Evolutionary conservation across 2,888 invertebrate species (phyloP), one percentile per base, ranked within the genome.

Genomic region (Nomada fucata): DNA sequence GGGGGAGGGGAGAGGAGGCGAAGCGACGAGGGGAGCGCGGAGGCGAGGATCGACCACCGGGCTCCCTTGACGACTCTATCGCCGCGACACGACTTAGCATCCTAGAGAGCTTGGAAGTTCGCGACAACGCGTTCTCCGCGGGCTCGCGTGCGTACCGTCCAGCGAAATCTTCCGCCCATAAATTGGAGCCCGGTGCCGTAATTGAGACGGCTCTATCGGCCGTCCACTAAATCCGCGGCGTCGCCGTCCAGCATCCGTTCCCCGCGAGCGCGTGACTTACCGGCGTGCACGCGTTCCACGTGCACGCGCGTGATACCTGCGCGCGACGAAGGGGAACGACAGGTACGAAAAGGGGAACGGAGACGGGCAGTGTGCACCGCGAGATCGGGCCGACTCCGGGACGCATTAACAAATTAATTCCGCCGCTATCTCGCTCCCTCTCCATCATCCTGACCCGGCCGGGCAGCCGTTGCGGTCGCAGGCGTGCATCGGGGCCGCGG

Each of bases 321-420:
- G 65, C 50, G n/a, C 50, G 60, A 26, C 63, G 53, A 57, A 64
- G n/a, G 52, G 7, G 13, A 7, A 3, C 11, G 59, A 55, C 53
- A 36, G 75, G 55, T n/a, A 11, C 0, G 26, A n/a, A 13, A 18
- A 13, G 50, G 26, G 29, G 2, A 20, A 53, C 9, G 20, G 53
- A 9, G 53, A 53, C 0, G 13, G 53, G 36, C 9, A 20, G 52
- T 15, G 23, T 4, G 52, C 7, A 20, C 23, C 15, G 11, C 11
- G 18, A 20, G 57, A 50, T 59, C 77, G 74, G 67, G n/a, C 76
- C 63, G 44, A 13, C 44, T 20, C 36, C 55, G 20, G 84, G 68
- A 86, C 83, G 86, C 86, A 88, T 88, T 88, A 88, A 88, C 86
- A 86, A 88, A 86, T 88, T 88, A 88, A 88, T 88, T 88, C 81